A percentile compares a stretch with the other conserved stretches of the same genome.
These are phyloP conservation scores for Mystacornis crossleyi DNA, from an alignment of 2,113 vertebrate genomes.

Conservation along the genomic window DNA sequence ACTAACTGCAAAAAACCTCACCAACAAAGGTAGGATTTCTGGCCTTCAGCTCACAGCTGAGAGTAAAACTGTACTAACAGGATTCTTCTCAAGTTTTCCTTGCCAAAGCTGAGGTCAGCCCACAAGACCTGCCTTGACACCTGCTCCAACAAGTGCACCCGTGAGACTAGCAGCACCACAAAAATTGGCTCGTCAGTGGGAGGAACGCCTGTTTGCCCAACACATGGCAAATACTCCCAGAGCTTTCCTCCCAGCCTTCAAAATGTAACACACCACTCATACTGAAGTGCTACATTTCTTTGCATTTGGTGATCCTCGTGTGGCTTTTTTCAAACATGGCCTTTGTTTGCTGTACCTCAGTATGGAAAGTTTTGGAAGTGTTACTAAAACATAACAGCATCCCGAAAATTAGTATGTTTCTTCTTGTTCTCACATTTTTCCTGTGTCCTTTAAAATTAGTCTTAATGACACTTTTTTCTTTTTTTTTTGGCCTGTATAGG, in stretches of 20 bases:
- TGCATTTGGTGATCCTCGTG: background rate
- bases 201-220: background rate
- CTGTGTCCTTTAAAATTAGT: background rate
- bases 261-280: background rate
- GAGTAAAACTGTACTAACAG: background rate
- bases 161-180: background rate
- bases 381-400: background rate
- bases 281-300: background rate
- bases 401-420: background rate
- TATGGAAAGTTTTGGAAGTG: background rate
- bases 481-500: background rate
- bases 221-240: background rate
- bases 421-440: background rate
- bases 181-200: background rate
- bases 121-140: background rate
- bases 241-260: background rate
- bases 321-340: background rate
- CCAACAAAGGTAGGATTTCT: background rate
- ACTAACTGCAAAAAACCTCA: background rate
- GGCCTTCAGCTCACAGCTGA: background rate
- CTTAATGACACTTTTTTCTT: background rate
- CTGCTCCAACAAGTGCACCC: background rate
- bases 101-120: background rate
- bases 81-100: background rate
- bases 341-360: background rate